phyloP scores from a whole-genome alignment of 2,113 vertebrate species.

The Hystrix brachyura region DNA sequence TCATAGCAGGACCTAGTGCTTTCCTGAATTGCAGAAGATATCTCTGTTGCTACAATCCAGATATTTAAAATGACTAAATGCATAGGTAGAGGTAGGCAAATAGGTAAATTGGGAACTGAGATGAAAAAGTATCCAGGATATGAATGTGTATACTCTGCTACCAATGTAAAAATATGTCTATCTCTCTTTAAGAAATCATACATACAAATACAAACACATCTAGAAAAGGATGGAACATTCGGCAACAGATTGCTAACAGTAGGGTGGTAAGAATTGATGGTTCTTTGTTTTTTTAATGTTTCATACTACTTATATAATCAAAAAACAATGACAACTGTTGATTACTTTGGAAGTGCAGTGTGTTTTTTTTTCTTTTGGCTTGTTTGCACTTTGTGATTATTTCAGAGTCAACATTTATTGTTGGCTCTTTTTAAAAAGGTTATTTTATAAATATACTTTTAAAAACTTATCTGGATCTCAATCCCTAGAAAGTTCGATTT shows the following conservation, averaged over 20 bases:
- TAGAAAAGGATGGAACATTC: constrained; percentile 25
- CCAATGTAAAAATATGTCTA: background rate
- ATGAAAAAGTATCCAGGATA: background rate
- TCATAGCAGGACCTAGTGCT: background rate
- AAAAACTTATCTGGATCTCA: background rate
- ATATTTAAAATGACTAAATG: constrained; percentile 16
- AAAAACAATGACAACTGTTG: constrained; percentile 48
- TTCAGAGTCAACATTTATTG: constrained; percentile 39
- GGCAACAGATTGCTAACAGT: constrained; percentile 51
- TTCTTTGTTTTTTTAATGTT: constrained; percentile 61
- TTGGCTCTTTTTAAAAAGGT: background rate
- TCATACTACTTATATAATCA: constrained; percentile 34
- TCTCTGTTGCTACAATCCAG: background rate
- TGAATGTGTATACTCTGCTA: background rate
- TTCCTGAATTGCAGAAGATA: background rate
- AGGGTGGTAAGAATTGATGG: background rate
- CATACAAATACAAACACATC: background rate
- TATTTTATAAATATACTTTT: constrained; percentile 10
- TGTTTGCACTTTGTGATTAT: constrained; percentile 6
- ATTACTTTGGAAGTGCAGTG: background rate
- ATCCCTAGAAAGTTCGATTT: background rate
- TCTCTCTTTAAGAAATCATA: background rate
- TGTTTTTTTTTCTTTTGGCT: background rate
- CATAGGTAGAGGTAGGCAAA: background rate
- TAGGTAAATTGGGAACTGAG: background rate